Evolutionary conservation across 2,888 invertebrate species (phyloP), one percentile per base, ranked within the genome.

Genomic region (Tetropium fuscum): DNA sequence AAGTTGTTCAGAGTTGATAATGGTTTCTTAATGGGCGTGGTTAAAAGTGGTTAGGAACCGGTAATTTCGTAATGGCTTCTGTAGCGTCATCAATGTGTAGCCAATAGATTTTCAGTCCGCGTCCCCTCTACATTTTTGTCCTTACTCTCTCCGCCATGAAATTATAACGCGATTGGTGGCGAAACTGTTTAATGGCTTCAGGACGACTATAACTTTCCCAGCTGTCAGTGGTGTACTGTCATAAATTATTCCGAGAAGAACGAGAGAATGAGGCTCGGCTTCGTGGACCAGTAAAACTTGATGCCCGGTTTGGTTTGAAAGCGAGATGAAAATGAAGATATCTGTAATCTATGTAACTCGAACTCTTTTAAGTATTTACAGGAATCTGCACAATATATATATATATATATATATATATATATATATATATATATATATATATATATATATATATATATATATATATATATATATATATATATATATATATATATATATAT

Each of bases 51-150:
- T 53, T 58, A 60, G 63, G 71, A 63, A 66, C 72, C 74, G 70
- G 71, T 65, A 66, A 67, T 70, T 72, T 70, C 66, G 67, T 73
- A 69, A 74, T 74, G 74, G 74, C 73, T 72, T 64, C 69, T 66
- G 59, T 66, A 65, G 72, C 72, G 72, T 71, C 68, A 68, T 34
- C 48, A 43, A 60, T 56, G 11, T 49, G 58, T 58, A 57, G 41
- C 74, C 73, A 74, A 73, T 74, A 55, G 64, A 48, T 60, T 38
- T 41, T 38, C 53, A 49, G 38, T 32, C 36, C 43, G 13, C 38
- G n/a, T 47, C 63, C 68, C 69, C 62, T 56, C 65, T 34, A 53
- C 48, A 16, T 30, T 47, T 53, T 38, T 15, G 55, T 36, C 22
- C 44, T 45, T 56, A 25, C 40, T 59, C 48, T 36, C 51, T 20